Base-by-base conservation (phyloP, 2,888 invertebrate species). In the Metopia argyrocephala region DNA sequence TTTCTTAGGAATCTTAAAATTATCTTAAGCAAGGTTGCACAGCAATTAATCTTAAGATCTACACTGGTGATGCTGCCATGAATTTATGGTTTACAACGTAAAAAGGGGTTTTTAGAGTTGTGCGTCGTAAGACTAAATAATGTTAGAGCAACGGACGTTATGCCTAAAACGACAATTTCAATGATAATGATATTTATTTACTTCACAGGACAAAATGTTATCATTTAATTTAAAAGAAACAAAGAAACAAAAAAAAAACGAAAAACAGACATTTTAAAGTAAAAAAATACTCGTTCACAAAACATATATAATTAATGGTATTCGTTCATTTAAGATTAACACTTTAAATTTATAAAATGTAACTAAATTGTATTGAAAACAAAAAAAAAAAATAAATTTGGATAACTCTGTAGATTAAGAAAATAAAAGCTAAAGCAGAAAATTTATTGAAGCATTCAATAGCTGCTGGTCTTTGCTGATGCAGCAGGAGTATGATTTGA, bases 21-120 rank as follows among this genome's bases (percentile, higher is more conserved):
- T 81, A 78, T 76, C 69, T 74, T 56, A 65, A 78, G 74, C 76
- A 74, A 78, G 65, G 69, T 54, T 78, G 65, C 76, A 70, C 80
- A 66, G 48, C 74, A 74, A 76, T 78, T 78, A 78, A 81, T 81
- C 80, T 74, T 78, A 23, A 80, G 73, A 80, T 76, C 80, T 76
- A 74, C 64, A 81, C 54, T 70, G 76, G 73, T 69, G 79, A 69
- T 65, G n/a, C n/a, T n/a, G 74, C 61, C 46, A 45, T 65, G 69
- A 59, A 62, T 65, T 73, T 59, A 68, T 75, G 50, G 69, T 46
- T 59, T 15, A 54, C 54, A 64, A 52, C 38, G 21, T n/a, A 21
- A 57, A 66, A 69, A 56, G 57, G 45, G 50, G 12, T 59, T 38
- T 45, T 21, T 27, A 25, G 6, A 5, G 25, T 48, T 18, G 18